These are phyloP conservation scores for Pelagia noctiluca DNA, from an alignment of 30 jellyfish, hydroid and myxozoan species.

Conservation along the genomic window DNA sequence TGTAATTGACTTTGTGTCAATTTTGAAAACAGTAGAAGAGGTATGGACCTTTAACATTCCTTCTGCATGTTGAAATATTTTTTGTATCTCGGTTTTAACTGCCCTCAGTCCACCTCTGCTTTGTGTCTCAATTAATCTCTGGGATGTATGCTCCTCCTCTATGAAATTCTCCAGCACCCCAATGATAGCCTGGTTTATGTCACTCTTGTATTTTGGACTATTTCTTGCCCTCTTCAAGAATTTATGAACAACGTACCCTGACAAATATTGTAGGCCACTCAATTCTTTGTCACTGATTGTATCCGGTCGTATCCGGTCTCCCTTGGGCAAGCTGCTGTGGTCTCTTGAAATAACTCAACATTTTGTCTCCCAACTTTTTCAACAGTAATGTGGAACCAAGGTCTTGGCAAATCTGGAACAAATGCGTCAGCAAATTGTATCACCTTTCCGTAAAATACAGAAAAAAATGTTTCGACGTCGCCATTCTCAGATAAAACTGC, in stretches of 20 bases:
- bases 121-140: not conserved
- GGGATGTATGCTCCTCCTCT: not conserved
- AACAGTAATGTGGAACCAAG: conserved; percentile 29
- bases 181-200: not conserved
- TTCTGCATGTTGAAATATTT: not conserved
- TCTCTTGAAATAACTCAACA: conserved; percentile 17
- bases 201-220: conserved; percentile 16
- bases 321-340: conserved; percentile 28
- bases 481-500: conserved; percentile 7
- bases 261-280: conserved; percentile 20
- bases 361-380: conserved; percentile 20
- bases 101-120: not conserved
- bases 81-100: not conserved
- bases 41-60: not conserved
- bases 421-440: not conserved
- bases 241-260: conserved; percentile 24
- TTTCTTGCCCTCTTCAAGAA: conserved; percentile 11
- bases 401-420: conserved; percentile 12
- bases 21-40: not conserved
- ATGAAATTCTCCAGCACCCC: not conserved
- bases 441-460: conserved; percentile 1
- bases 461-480: conserved; percentile 6
- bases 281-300: conserved; percentile 13
- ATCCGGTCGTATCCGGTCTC: conserved; percentile 4
- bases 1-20: not conserved